phyloP scores from a whole-genome alignment of 2,113 vertebrate genomes.

The cattle (Bos taurus) region DNA sequence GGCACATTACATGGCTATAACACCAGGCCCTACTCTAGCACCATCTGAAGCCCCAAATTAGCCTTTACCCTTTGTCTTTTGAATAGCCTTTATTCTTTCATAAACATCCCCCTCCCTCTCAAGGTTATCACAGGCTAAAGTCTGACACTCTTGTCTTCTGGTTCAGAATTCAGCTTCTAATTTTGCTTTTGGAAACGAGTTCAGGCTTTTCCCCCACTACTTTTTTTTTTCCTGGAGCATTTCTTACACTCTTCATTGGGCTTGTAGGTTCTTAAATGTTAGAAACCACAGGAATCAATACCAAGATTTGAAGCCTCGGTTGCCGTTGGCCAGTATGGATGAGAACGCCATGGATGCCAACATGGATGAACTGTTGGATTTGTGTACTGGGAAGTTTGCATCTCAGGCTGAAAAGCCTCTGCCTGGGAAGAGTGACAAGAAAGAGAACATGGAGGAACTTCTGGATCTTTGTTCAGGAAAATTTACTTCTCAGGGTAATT shows the following conservation, averaged over 20 bases:
- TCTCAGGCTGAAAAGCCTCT: constrained; percentile 56
- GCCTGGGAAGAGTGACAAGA: constrained; percentile 65
- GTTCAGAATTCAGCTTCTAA: constrained; percentile 29
- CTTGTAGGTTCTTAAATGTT: constrained; percentile 84
- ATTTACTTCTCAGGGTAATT: constrained; percentile 83
- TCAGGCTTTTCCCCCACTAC: background rate
- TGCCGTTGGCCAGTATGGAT: constrained; percentile 92
- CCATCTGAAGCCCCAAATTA: background rate
- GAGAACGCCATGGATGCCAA: constrained; percentile 99
- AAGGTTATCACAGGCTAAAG: background rate
- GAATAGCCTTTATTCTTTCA: constrained; percentile 4
- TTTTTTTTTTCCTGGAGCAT: background rate
- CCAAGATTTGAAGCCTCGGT: constrained; percentile 85
- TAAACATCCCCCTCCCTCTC: background rate
- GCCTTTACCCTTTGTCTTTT: background rate
- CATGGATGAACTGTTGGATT: constrained; percentile 93
- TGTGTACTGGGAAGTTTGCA: constrained; percentile 91
- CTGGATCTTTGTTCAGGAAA: constrained; percentile 93
- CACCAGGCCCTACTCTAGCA: background rate
- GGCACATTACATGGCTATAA: background rate
- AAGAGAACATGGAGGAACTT: constrained; percentile 88
- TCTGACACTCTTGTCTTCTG: constrained; percentile 37
- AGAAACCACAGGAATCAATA: constrained; percentile 82
- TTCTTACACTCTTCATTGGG: constrained; percentile 21
- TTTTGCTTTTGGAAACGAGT: background rate